Percentiles rank a stretch among this genome's conserved stretches.
These are phyloP conservation scores for Salmo trutta DNA, from an alignment of 2,797 vertebrate genomes.

Conservation along the genomic window DNA sequence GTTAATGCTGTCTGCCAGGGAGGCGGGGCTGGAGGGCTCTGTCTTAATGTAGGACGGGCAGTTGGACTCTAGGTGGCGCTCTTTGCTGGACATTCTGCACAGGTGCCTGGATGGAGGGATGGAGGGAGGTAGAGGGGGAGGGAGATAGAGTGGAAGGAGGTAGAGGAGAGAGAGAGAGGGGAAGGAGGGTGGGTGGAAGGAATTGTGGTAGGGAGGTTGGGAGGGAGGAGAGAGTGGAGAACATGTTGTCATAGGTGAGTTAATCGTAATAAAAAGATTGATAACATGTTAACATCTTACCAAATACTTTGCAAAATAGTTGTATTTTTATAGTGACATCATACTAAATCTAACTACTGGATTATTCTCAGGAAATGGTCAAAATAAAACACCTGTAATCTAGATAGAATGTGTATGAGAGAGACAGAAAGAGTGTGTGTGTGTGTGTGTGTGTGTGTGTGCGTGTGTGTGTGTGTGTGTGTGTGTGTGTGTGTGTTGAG, in stretches of 20 bases:
- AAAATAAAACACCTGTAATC: background rate
- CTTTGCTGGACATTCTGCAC: slow-evolving; percentile 99
- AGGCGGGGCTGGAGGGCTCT: slow-evolving; percentile 98
- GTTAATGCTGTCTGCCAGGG: slow-evolving; percentile 99
- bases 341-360: background rate
- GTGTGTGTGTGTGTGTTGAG: slow-evolving; percentile 19
- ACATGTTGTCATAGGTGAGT: background rate
- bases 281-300: background rate
- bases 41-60: slow-evolving; percentile 99
- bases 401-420: background rate
- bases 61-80: slow-evolving; percentile 99
- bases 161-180: too few species aligned
- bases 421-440: background rate
- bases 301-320: background rate
- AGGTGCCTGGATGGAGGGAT: slow-evolving; percentile 84
- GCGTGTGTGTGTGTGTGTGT: background rate
- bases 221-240: too few species aligned
- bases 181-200: too few species aligned
- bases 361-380: background rate
- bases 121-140: too few species aligned
- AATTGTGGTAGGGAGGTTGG: too few species aligned
- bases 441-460: background rate
- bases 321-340: background rate
- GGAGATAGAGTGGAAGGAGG: too few species aligned
- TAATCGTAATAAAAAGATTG: background rate